Base-by-base conservation (phyloP, 2,888 invertebrate species). In the Epistrophe grossulariae region DNA sequence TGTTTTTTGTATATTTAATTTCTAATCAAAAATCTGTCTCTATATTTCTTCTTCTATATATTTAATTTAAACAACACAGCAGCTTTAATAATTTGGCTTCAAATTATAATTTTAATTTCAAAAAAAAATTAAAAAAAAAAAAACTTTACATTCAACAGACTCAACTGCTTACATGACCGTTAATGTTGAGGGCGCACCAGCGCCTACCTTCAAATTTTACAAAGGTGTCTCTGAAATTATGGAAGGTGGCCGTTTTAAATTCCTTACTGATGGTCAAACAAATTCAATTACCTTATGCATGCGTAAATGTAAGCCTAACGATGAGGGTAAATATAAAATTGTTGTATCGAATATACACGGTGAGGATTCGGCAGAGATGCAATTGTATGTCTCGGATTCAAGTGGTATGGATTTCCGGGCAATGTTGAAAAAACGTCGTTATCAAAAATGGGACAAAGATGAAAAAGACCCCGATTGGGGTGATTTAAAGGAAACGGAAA, bases 321-420 rank as follows among this genome's bases (percentile, higher is more conserved):
- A 99, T 95, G 99, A 99, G 94, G 98, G 98, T 73, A 97, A 97
- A 94, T 99, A 99, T 94, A 98, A 96, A 92, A 95, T 99, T 91
- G 96, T 97, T 89, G 95, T 99, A 89, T 97, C 97, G 91, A 99
- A 99, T 93, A 95, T 96, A 89, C 97, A 98, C 91, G 99, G 99
- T 82, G 97, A 98, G 92, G 99, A 99, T 93, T 96, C 97, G 0
- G 98, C 98, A 83, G 99, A 99, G 93, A 97, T 98, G 95, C 97
- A 97, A 91, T 95, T 99, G 89, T 99, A 98, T 93, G 99, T 99
- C 84, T 99, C 99, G 90, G 99, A 98, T 94, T 96, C 99, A 88
- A 98, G 98, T 94, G 98, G 98, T 89, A 97, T 99, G 97, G 99
- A 99, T 94, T 99, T 99, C 97, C 96, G 99, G 94, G 96, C 98